Evolutionary conservation across 2,797 vertebrate genomes (phyloP), one percentile per base, ranked within the genome.

Genomic region (Lagodon rhomboides): DNA sequence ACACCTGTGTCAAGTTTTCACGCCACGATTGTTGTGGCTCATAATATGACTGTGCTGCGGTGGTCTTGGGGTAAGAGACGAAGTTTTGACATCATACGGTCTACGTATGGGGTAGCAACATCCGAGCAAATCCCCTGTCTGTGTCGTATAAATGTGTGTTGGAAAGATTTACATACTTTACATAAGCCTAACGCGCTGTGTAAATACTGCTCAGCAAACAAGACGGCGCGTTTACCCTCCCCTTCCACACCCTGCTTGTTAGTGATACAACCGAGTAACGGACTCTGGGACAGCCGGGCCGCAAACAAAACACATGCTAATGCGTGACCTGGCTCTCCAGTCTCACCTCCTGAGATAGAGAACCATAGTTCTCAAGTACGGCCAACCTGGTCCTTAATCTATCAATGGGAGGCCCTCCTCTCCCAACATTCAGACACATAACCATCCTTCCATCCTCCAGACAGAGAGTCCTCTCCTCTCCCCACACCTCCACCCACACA

Each of bases 231-330:
- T 80, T 83, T 85, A 68, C 72, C 72, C 85, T 86, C 73, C 77
- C 80, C 79, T 69, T 47, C 61, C 38, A 73, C 72, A 62, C 66
- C 54, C 77, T 68, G 86, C 77, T 64, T 81, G 75, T 83, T 78
- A 80, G 78, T 49, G 83, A 91, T 86, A 85, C 89, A 86, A 84
- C 83, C 7, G 75, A 88, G 90, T 79, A 77, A 79, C 74, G 69
- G 89, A 91, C 74, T 91, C 79, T 82, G 84, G 86, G 86, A 90
- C 82, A 20, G 85, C 62, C 49, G 55, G 84, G 81, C 79, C 47
- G 63, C 89, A 90, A 89, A 93, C 92, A 92, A 93, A 94, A 93
- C 91, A 77, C 92, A 95, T 95, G 93, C 92, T 93, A 95, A 95
- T 95, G 91, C 62, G 47, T 89, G 91, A 93, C 93, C 86, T 47